These are phyloP conservation scores for Cylloceria caligata DNA, from an alignment of 2,888 invertebrate genomes.

Conservation along the genomic window DNA sequence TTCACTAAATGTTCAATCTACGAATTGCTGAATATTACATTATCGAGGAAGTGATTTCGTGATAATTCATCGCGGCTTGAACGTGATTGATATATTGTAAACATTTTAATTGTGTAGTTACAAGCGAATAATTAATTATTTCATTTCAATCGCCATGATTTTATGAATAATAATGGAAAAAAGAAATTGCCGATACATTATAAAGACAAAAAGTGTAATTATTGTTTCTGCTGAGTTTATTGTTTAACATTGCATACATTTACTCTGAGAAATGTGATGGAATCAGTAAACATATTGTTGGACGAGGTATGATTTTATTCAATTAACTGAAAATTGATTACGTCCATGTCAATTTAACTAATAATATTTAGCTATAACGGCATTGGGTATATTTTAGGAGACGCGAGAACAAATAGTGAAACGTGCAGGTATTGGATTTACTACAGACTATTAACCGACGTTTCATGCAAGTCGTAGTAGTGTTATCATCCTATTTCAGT, in stretches of 20 bases:
- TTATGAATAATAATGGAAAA: not conserved
- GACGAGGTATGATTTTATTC: not conserved
- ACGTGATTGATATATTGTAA: not conserved
- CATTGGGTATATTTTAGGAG: no score
- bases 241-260: conserved; percentile 4
- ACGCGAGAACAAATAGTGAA: no score
- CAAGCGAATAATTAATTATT: not conserved
- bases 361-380: not conserved
- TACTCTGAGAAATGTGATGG: not conserved
- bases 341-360: not conserved
- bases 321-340: not conserved
- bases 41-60: conserved; percentile 6
- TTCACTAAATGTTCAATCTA: conserved; percentile 32
- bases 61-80: not conserved
- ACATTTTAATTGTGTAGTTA: not conserved
- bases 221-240: not conserved
- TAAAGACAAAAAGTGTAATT: not conserved
- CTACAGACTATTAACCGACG: no score
- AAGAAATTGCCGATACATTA: not conserved
- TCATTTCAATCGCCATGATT: not conserved
- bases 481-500: no score
- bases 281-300: not conserved
- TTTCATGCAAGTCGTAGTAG: no score
- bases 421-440: no score
- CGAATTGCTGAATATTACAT: not conserved